A percentile compares a stretch with the other conserved stretches of the same genome.
phyloP scores from a whole-genome alignment of 1,140 invertebrate species.

The Samia ricini region DNA sequence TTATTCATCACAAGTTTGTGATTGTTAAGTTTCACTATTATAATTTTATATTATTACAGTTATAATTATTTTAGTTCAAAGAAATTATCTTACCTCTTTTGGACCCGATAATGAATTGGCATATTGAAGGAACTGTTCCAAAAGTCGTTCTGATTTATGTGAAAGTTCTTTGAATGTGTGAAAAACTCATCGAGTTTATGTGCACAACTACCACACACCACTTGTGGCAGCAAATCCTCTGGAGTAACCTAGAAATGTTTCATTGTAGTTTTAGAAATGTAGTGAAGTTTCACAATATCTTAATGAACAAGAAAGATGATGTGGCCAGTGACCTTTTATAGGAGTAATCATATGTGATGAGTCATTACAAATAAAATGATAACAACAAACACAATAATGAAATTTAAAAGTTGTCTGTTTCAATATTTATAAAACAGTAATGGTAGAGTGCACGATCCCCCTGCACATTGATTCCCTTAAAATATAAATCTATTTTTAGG shows the following conservation, averaged over 20 bases:
- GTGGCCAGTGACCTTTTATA: constrained; percentile 63
- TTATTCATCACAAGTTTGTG: too few relatives aligned
- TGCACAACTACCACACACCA: constrained; percentile 78
- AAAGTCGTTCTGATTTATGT: constrained; percentile 78
- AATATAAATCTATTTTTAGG: constrained; percentile 71
- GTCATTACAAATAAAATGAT: constrained; percentile 59
- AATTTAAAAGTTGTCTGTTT: constrained; percentile 28
- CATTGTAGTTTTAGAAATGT: constrained; percentile 19
- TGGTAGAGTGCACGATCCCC: constrained; percentile 43
- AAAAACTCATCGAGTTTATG: constrained; percentile 79
- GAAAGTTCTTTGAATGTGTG: constrained; percentile 79
- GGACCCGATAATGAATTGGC: constrained; percentile 76
- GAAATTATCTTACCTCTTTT: constrained; percentile 68
- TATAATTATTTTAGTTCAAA: constrained; percentile 14
- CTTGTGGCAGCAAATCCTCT: constrained; percentile 78
- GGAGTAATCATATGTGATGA: constrained; percentile 63
- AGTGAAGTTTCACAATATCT: constrained; percentile 37
- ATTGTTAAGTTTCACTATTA: too few relatives aligned
- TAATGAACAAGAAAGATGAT: constrained; percentile 50
- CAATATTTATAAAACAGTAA: constrained; percentile 30
- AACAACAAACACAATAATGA: constrained; percentile 42
- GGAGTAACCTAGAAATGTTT: constrained; percentile 76
- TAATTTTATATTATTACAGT: too few relatives aligned
- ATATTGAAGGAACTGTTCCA: constrained; percentile 79
- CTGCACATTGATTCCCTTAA: constrained; percentile 52